Conservation (phyloP, 2,888 invertebrate species). For the Shargacucullia verbasci region DNA sequence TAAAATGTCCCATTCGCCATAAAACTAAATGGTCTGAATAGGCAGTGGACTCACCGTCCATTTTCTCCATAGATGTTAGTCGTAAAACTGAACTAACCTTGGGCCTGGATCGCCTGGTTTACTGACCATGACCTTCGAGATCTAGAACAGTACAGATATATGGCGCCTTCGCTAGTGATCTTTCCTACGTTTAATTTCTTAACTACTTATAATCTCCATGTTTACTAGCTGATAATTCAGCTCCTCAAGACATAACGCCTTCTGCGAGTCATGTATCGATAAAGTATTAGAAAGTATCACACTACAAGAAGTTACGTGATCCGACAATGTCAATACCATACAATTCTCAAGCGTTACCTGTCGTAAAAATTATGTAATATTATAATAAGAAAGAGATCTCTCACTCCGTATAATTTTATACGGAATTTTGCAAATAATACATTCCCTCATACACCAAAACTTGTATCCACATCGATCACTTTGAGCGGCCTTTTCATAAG, state of each 20-base stretch:
- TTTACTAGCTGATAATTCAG: too few relatives aligned
- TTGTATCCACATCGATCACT: slow-evolving; percentile 26
- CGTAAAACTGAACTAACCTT: slow-evolving; percentile 32
- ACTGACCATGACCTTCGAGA: slow-evolving; percentile 41
- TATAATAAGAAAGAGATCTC: too few relatives aligned
- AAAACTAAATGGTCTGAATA: slow-evolving; percentile 18
- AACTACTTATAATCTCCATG: too few relatives aligned
- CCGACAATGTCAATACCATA: not conserved
- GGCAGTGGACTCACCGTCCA: slow-evolving; percentile 12
- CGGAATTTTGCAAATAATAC: slow-evolving; percentile 1
- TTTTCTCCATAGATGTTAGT: slow-evolving; percentile 17
- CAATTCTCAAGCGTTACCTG: not conserved
- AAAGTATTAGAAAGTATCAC: not conserved
- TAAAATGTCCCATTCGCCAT: slow-evolving; percentile 15
- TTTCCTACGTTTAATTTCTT: too few relatives aligned
- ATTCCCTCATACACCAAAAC: slow-evolving; percentile 7
- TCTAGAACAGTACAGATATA: slow-evolving; percentile 21
- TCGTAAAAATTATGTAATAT: too few relatives aligned
- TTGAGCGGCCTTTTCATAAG: slow-evolving; percentile 20
- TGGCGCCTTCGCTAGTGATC: not conserved
- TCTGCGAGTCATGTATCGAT: not conserved
- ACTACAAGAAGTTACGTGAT: not conserved
- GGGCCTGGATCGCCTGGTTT: slow-evolving; percentile 24
- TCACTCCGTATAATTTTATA: too few relatives aligned
- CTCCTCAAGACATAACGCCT: too few relatives aligned